phyloP scores from a whole-genome alignment of 2,113 vertebrate species.

The Anoura caudifer region DNA sequence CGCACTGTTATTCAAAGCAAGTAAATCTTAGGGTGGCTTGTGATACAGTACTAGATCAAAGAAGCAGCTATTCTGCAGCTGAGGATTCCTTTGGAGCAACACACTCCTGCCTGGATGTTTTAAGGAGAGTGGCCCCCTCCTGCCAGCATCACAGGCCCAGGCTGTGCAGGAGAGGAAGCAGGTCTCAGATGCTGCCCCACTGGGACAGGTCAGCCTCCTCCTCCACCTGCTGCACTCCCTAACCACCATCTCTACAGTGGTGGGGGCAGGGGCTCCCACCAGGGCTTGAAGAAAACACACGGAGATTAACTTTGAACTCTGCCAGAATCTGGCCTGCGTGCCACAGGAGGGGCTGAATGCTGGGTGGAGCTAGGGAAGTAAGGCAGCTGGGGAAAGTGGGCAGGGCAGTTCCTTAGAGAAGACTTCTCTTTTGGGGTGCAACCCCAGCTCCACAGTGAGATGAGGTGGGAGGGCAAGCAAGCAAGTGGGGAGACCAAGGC shows the following conservation, averaged over 20 bases:
- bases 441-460: background rate
- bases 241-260: background rate
- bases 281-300: background rate
- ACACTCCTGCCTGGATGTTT: background rate
- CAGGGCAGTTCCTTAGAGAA: background rate
- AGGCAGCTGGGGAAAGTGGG: background rate
- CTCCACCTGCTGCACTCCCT: background rate
- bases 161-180: background rate
- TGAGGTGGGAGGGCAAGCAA: background rate
- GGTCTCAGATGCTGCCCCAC: background rate
- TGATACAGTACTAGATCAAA: background rate
- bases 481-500: background rate
- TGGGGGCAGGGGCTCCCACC: background rate
- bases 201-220: background rate
- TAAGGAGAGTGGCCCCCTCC: background rate
- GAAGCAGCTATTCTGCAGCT: background rate
- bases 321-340: too few species aligned
- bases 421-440: background rate
- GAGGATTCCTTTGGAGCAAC: background rate
- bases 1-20: background rate
- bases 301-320: background rate
- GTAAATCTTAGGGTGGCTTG: background rate
- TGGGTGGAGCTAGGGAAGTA: background rate
- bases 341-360: background rate
- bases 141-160: background rate